Percentiles rank a stretch among this genome's conserved stretches.
These are phyloP conservation scores for Varanus komodoensis DNA, from an alignment of 2,113 vertebrate species.

Conservation along the genomic window DNA sequence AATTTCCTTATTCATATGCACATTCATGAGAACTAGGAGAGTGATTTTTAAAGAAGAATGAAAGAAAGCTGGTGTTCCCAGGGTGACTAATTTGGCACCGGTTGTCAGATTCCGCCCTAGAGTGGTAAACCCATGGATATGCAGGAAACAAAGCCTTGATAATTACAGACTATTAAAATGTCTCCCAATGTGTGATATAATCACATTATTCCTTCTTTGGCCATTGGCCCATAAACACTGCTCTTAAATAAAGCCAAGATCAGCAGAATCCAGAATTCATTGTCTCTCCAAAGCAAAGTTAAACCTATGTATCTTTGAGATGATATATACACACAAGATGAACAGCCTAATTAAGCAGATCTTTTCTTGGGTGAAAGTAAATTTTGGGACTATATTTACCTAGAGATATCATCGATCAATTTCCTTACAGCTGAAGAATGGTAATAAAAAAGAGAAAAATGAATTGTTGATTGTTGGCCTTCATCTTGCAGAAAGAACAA, in stretches of 20 bases:
- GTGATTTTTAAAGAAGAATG: neutral
- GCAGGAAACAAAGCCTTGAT: neutral
- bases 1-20: neutral
- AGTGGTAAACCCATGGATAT: neutral
- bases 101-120: neutral
- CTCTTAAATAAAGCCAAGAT: slow-evolving; percentile 66
- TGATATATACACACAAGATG: slow-evolving; percentile 49
- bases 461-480: slow-evolving; percentile 64
- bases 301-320: slow-evolving; percentile 1
- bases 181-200: slow-evolving; percentile 57
- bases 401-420: slow-evolving; percentile 71
- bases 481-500: slow-evolving; percentile 68
- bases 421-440: slow-evolving; percentile 69
- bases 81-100: slow-evolving; percentile 14
- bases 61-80: neutral
- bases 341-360: slow-evolving; percentile 72
- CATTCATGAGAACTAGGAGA: neutral
- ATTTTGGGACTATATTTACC: slow-evolving; percentile 62
- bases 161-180: slow-evolving; percentile 44
- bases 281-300: slow-evolving; percentile 53
- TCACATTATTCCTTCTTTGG: slow-evolving; percentile 44
- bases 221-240: slow-evolving; percentile 55
- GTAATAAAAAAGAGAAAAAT: slow-evolving; percentile 59
- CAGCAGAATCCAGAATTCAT: slow-evolving; percentile 60
- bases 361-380: slow-evolving; percentile 69